These are phyloP conservation scores for Eupithecia insigniata DNA, from an alignment of 2,888 invertebrate species.

Conservation along the genomic window DNA sequence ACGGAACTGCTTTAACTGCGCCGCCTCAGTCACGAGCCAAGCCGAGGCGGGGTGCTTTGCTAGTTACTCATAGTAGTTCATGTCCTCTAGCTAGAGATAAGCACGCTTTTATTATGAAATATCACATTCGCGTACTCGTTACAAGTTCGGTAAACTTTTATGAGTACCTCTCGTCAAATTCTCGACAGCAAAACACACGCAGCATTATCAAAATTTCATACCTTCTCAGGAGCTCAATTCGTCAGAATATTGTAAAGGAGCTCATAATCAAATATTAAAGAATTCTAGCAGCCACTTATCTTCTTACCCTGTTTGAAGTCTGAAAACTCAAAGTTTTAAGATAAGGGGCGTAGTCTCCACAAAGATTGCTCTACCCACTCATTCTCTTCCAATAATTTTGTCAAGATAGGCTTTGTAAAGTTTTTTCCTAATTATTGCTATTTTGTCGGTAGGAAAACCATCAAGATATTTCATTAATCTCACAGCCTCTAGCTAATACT, in stretches of 20 bases:
- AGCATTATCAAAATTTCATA: constrained; percentile 49
- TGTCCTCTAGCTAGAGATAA: background rate
- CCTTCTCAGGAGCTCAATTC: constrained; percentile 40
- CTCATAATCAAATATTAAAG: constrained; percentile 54
- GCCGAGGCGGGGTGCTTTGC: background rate
- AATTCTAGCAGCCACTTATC: constrained; percentile 56
- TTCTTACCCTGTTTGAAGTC: constrained; percentile 47
- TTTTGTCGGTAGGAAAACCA: background rate
- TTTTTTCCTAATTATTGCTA: constrained; percentile 23
- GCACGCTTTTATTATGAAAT: background rate
- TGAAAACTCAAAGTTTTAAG: constrained; percentile 50
- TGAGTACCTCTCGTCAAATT: constrained; percentile 34
- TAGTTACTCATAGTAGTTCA: background rate
- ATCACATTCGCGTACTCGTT: constrained; percentile 28
- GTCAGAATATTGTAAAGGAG: constrained; percentile 49
- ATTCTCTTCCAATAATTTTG: constrained; percentile 49
- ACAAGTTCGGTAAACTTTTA: constrained; percentile 28
- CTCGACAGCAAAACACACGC: constrained; percentile 27
- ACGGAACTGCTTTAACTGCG: no score
- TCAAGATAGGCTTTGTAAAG: constrained; percentile 41
- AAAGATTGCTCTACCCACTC: constrained; percentile 35
- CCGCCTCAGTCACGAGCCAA: background rate
- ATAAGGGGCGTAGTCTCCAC: constrained; percentile 46
- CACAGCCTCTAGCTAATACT: background rate
- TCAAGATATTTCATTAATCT: background rate